Conservation (phyloP, 2,888 invertebrate species). For the Zaprionus bogoriensis region DNA sequence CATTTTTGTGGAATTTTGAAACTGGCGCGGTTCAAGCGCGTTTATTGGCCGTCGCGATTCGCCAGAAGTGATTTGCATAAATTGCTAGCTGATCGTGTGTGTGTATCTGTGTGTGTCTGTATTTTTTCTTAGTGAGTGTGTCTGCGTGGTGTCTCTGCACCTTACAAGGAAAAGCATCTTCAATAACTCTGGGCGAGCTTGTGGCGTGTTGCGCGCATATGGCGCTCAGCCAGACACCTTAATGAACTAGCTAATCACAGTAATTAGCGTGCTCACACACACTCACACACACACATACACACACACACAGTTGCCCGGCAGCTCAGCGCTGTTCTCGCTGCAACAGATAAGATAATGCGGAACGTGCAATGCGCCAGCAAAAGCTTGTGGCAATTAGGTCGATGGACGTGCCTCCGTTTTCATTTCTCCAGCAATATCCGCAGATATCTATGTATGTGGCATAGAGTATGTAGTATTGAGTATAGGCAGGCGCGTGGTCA, state of each 20-base stretch:
- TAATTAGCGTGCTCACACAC: constrained; percentile 49
- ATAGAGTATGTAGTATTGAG: not conserved
- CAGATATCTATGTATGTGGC: not conserved
- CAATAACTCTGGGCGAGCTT: constrained; percentile 1
- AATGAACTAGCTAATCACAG: constrained; percentile 63
- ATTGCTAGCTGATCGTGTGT: constrained; percentile 7
- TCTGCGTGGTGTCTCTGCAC: not conserved
- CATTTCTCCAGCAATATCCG: constrained; percentile 25
- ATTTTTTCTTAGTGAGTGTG: not conserved
- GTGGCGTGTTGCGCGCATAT: constrained; percentile 21
- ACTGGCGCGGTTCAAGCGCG: constrained; percentile 65
- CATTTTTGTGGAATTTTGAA: constrained; percentile 29
- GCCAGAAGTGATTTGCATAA: constrained; percentile 36
- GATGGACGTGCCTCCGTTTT: constrained; percentile 67
- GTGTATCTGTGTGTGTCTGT: not conserved
- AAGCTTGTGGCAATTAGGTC: constrained; percentile 47
- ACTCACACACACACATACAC: constrained; percentile 5
- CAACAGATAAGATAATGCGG: constrained; percentile 59
- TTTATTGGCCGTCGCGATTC: constrained; percentile 63
- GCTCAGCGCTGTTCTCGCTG: constrained; percentile 27
- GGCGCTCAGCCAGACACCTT: constrained; percentile 50
- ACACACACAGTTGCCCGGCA: not conserved
- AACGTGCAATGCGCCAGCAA: constrained; percentile 53
- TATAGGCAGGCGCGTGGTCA: constrained; percentile 38
- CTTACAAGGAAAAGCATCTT: constrained; percentile 33